Percentiles rank a stretch among this genome's conserved stretches.
Conservation (phyloP, 2,888 invertebrate genomes). For the Odontocolon sp. region DNA sequence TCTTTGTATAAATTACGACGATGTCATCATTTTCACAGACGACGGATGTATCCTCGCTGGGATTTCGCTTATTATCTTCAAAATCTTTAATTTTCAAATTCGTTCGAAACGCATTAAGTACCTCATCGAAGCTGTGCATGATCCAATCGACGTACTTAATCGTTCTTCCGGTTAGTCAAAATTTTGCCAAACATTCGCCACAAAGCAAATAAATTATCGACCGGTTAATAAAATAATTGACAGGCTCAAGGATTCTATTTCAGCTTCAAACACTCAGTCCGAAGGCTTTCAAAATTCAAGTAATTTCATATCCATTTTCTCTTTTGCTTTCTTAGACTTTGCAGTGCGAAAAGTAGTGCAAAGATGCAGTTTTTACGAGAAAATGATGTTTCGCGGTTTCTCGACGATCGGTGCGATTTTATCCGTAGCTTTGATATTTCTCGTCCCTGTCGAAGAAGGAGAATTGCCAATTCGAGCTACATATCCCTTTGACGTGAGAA, state of each 20-base stretch:
- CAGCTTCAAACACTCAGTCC: too few species aligned
- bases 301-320: neutral
- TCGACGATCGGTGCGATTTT: constrained; percentile 60
- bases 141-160: constrained; percentile 60
- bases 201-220: too few species aligned
- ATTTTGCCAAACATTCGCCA: too few species aligned
- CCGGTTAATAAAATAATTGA: too few species aligned
- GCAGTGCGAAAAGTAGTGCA: constrained; percentile 26
- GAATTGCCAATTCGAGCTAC: constrained; percentile 70
- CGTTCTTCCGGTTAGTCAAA: constrained; percentile 65
- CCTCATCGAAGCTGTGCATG: constrained; percentile 53
- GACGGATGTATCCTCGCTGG: constrained; percentile 71
- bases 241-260: too few species aligned
- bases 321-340: constrained; percentile 33
- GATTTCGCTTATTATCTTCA: constrained; percentile 68
- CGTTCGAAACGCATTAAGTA: constrained; percentile 54
- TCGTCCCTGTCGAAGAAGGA: constrained; percentile 67
- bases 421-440: constrained; percentile 65
- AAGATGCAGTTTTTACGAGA: constrained; percentile 52
- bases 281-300: too few species aligned
- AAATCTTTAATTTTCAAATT: constrained; percentile 65
- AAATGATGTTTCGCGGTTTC: constrained; percentile 59
- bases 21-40: constrained; percentile 67
- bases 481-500: constrained; percentile 71
- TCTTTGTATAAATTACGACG: constrained; percentile 60